A percentile compares a stretch with the other conserved stretches of the same genome.
Conservation (phyloP, 2,113 vertebrate species). For the Pluvialis apricaria region DNA sequence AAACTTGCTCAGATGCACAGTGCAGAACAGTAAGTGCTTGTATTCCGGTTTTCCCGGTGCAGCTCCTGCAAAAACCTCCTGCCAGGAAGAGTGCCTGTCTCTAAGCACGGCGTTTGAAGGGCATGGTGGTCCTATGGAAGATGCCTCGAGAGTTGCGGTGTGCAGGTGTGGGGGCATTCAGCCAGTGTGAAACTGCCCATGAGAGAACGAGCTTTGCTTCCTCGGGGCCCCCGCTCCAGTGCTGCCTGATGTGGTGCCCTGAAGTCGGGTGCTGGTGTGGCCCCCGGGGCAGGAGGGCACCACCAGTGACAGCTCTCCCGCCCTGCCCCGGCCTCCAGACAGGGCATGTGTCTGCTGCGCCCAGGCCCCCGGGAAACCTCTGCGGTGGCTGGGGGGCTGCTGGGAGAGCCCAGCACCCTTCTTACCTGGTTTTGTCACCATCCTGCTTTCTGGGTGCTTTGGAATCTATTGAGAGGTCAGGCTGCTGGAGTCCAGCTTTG, state of each 20-base stretch:
- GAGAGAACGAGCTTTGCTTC: not conserved
- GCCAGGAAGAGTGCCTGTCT: not conserved
- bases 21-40: not conserved
- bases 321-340: not conserved
- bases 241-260: not conserved
- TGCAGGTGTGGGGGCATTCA: not conserved
- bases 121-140: accelerated
- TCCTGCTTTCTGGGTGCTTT: not conserved
- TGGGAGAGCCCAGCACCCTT: not conserved
- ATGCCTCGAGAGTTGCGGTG: not conserved
- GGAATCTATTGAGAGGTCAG: not conserved
- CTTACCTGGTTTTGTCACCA: not conserved
- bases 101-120: accelerated
- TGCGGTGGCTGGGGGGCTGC: not conserved
- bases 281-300: not conserved
- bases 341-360: not conserved
- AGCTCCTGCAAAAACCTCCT: not conserved
- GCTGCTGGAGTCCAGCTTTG: constrained; percentile 8
- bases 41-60: not conserved
- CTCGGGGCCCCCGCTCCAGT: accelerated
- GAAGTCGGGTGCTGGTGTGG: accelerated
- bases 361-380: not conserved
- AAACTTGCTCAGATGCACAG: not conserved
- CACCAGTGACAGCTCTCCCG: not conserved
- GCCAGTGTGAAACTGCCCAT: not conserved